phyloP scores from a whole-genome alignment of 2,888 invertebrate species.

The Patella depressa region DNA sequence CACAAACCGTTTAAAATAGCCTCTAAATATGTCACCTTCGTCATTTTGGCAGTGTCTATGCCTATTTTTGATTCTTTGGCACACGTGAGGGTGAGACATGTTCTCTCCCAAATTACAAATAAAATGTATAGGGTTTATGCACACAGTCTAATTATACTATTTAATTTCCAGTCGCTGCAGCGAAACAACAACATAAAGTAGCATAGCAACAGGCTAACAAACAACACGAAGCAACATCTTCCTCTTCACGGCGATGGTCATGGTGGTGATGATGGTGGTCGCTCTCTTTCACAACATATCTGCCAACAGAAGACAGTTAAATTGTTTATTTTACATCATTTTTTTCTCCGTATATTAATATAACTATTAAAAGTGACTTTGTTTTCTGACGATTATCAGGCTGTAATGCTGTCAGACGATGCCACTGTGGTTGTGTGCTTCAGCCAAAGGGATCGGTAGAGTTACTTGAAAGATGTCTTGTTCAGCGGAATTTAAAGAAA shows the following conservation, averaged over 20 bases:
- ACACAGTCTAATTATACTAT: no score
- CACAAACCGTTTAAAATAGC: no score
- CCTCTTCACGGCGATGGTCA: conserved; percentile 35
- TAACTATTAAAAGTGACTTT: neutral
- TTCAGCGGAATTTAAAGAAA: neutral
- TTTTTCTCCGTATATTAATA: neutral
- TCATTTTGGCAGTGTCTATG: no score
- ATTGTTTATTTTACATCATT: neutral
- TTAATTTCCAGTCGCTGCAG: neutral
- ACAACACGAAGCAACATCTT: conserved; percentile 51
- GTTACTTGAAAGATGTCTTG: neutral
- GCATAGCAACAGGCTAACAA: conserved; percentile 50
- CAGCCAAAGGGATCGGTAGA: no score
- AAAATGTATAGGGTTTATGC: no score
- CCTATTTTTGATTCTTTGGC: no score
- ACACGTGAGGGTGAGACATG: no score
- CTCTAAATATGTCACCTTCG: no score
- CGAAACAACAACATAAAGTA: conserved; percentile 50
- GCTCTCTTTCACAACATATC: neutral
- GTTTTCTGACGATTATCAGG: neutral
- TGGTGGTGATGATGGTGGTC: conserved; percentile 3
- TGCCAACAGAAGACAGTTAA: neutral
- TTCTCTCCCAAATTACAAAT: no score
- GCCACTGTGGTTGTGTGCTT: no score
- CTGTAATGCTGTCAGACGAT: no score